Base-by-base conservation (phyloP, 1,140 invertebrate species). In the Tetramorium simillimum region DNA sequence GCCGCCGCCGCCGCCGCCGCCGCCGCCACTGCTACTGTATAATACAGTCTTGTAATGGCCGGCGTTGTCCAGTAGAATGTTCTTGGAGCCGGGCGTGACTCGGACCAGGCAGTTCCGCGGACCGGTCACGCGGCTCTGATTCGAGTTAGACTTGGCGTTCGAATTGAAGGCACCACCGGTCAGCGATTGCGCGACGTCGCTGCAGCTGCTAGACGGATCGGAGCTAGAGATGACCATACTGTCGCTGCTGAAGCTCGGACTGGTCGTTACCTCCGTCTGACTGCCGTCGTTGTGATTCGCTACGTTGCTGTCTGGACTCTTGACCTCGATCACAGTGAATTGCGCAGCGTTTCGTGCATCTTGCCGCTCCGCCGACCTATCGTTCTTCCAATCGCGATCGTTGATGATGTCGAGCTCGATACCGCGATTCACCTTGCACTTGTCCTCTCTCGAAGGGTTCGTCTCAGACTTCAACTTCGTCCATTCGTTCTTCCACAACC, bases 61-160 rank as follows among this genome's bases (percentile, higher is more conserved):
- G 24, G 96, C 96, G 91, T 97, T 98, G 93, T 98, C 97, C 12
- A 98, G 92, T 1, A 98, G 93, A 89, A 98, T 97, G 92, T 98
- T 98, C 91, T 97, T 97, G 7, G 97, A 97, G 0, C 97, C 97
- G 2, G 96, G 96, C 88, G 97, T 97, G 76, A 98, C 95, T 40
- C 97, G 95, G 87, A 97, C 96, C 10, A 97, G 96, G 91, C 97
- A 97, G 87, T 97, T 97, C 82, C 97, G 95, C 0, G 97, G 97
- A 10, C 97, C 97, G 10, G 95, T 95, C 40, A 94, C 63, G 82
- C 95, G 46, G 88, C 92, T 92, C 92, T 95, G 92, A 91, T 91
- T 93, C 88, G 89, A 93, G 88, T 89, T 58, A 4, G 72, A 65
- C 9, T 88, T 89, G 6, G n/a, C 28, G 28, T 7, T 84, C 4